Evolutionary conservation across 2,888 invertebrate species (phyloP), one percentile per base, ranked within the genome.

Genomic region (Eristalis intricaria): DNA sequence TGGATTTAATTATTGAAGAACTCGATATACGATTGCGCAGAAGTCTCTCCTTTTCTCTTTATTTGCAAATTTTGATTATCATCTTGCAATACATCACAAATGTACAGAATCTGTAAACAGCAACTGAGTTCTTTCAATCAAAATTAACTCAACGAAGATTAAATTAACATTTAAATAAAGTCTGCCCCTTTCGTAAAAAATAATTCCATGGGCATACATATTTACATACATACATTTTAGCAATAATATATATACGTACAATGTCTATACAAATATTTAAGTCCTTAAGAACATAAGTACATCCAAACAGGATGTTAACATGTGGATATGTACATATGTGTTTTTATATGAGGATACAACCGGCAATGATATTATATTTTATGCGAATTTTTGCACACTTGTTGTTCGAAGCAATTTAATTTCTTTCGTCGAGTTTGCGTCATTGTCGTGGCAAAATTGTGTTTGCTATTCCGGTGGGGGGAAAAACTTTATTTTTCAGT

Each of bases 361-460:
- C 85, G 81, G 81, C 85, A 76, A 81, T 77, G 81, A 77, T 71
- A 85, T 81, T 85, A 81, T 85, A 58, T 82, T 86, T 78, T 78
- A 81, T 86, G 82, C 82, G 86, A 82, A 82, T 74, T 86, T 86
- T 87, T 32, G 83, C 83, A 87, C 87, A 87, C 87, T 87, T 87
- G 87, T 87, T 87, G 87, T 87, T 87, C 68, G 75, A 83, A 75
- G 78, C 86, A 79, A 83, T 82, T 82, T 82, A 82, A 82, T 86
- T 83, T 63, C 64, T 10, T 68, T 87, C 87, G 87, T 87, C 15
- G 87, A 87, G 87, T 87, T 87, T 87, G 87, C 87, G 87, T 75
- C 56, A 63, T 13, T 56, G 35, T 4, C 40, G 58, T 64, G 75
- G 75, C 79, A 83, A 75, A 29, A 40, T 75, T 71, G 77, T 87